A percentile compares a stretch with the other conserved stretches of the same genome.
These are phyloP conservation scores for Lasiurus borealis DNA, from an alignment of 2,113 vertebrate species.

Conservation along the genomic window DNA sequence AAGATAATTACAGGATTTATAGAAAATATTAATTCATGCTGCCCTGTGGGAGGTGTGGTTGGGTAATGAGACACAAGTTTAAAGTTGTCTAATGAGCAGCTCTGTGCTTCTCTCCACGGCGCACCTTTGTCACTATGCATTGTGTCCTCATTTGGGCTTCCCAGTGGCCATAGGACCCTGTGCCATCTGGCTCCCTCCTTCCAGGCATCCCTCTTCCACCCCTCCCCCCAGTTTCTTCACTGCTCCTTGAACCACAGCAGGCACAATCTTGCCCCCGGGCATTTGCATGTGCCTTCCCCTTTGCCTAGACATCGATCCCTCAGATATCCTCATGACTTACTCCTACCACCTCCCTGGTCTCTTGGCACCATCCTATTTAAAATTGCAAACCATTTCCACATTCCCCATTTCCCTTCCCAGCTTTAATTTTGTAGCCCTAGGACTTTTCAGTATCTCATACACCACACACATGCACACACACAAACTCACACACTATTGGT, in stretches of 20 bases:
- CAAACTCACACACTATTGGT: background rate
- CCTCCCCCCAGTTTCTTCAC: background rate
- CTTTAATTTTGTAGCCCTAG: background rate
- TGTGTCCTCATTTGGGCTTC: background rate
- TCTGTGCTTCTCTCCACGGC: accelerated
- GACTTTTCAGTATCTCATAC: background rate
- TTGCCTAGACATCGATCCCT: background rate
- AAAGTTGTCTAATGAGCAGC: background rate
- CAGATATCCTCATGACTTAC: background rate
- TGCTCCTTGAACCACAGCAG: background rate
- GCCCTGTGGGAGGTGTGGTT: constrained; percentile 63
- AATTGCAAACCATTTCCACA: background rate
- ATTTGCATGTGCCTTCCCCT: background rate
- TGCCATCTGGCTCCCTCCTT: background rate
- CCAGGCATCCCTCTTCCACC: no score
- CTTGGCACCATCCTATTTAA: background rate
- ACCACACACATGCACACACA: no score
- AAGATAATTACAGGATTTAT: constrained; percentile 81
- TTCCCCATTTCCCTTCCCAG: background rate
- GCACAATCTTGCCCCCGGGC: background rate
- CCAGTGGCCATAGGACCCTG: background rate
- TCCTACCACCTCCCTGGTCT: background rate
- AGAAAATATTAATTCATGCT: constrained; percentile 80
- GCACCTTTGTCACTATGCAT: background rate
- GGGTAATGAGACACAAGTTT: constrained; percentile 52